Evolutionary conservation across 2,113 vertebrate species (phyloP).

Genomic region (Glaucomys volans): DNA sequence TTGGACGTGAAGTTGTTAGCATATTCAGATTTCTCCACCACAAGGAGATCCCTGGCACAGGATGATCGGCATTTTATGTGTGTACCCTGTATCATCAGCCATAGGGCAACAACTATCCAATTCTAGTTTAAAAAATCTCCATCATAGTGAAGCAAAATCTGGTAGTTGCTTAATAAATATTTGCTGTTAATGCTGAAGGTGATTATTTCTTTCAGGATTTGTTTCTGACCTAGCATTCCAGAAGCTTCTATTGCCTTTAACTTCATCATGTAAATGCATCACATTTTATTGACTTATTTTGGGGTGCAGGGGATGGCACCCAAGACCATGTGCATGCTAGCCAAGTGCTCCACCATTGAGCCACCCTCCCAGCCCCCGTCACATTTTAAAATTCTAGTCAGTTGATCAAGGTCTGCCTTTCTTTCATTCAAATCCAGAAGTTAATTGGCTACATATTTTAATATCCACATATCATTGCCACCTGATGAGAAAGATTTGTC

Average conservation of each 20-base stretch:
- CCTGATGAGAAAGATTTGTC: neutral
- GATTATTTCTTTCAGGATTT: neutral
- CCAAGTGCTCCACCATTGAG: neutral
- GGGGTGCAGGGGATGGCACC: neutral
- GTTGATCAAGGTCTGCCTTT: neutral
- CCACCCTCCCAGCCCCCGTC: no score
- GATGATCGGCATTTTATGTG: neutral
- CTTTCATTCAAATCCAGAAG: slow-evolving; percentile 1
- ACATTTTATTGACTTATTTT: neutral
- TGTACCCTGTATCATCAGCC: neutral
- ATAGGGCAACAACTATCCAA: neutral
- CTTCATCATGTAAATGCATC: neutral
- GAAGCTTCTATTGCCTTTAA: neutral
- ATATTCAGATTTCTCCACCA: neutral
- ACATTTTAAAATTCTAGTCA: slow-evolving; percentile 9
- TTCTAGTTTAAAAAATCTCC: neutral
- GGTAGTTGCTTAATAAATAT: neutral
- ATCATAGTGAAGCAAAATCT: neutral
- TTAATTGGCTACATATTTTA: neutral
- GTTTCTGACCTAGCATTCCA: neutral
- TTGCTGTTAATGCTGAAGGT: neutral
- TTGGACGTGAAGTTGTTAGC: neutral
- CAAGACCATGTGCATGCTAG: neutral
- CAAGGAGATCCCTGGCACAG: neutral
- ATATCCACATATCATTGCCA: neutral